Evolutionary conservation across 1,140 invertebrate species (phyloP), one percentile per base, ranked within the genome.

Genomic region (Pomacea maculata): DNA sequence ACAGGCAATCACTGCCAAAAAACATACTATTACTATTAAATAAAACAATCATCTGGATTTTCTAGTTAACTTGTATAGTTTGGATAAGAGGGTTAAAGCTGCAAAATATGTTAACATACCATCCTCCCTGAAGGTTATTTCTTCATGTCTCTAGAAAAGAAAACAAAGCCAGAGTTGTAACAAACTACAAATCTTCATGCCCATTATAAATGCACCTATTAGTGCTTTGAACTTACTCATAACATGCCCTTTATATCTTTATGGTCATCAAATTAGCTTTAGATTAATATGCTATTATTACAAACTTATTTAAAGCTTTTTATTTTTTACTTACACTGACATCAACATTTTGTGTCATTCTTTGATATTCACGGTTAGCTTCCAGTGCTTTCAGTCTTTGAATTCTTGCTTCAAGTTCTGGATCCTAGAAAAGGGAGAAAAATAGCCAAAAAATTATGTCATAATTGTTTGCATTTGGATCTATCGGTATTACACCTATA

Each of bases 351-450:
- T 81, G 80, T 14, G 87, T 88, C 89, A 90, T 90, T 61, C 83
- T 19, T 74, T 81, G 85, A 76, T 91, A 91, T 65, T 87, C 86
- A 81, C 80, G 85, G 75, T 91, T 87, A 17, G 86, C 87, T 78
- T 86, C 83, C 75, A 89, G 72, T 52, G 80, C 81, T 81, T 85
- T 86, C 52, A 91, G 83, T 80, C 84, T 87, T 71, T 90, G 78
- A 80, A 89, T 85, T 83, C 90, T 85, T 4, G 84, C 86, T 80
- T 90, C 89, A 15, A 91, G 85, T 77, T 89, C 87, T 71, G 88
- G 86, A 84, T 88, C 85, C 90, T 91, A 63, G 21, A 83, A 74
- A 71, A 83, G 34, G 79, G 82, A 83, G 67, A 19, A 70, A 77
- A 75, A 61, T n/a, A 14, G 63, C 25, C 2, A 61, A 25, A 73